Base-by-base conservation (phyloP, 2,888 invertebrate genomes). In the Patella depressa region DNA sequence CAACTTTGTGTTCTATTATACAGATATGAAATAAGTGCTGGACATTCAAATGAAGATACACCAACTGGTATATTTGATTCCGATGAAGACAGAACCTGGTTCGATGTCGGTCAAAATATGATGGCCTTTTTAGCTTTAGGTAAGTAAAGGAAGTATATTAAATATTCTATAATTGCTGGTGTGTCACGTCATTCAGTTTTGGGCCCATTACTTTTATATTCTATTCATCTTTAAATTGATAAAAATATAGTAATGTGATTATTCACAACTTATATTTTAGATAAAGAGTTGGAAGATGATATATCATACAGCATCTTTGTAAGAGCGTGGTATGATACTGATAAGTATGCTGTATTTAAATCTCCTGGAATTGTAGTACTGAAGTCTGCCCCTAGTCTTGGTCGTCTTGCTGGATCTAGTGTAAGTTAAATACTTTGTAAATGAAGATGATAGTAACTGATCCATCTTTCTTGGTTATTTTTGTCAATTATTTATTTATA, bases 261-360 rank as follows among this genome's bases (percentile, higher is more conserved):
- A 45, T 45, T 7, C 7, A 45, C 45, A 45, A 45, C 45, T 45
- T 45, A 45, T 45, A 45, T 45, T 45, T 45, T 45, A 69, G 53
- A 65, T 53, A 77, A 71, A 1, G 45, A 14, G 14, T 72, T 83
- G 2, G 74, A 54, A 11, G 76, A 79, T 19, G 73, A 71, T n/a
- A 54, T 77, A 12, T 45, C 55, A 12, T 82, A 83, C 54, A 74
- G 79, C 7, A 72, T 82, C 17, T 83, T 80, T 19, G 75, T 83
- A 4, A 53, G 81, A 5, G 79, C 72, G 2, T 83, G 83, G 83
- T 83, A 80, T 24, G 72, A 71, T 11, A 72, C 71, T 54, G 59
- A 71, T 14, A 75, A 76, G 12, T 81, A 73, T 71, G 79, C 78
- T 11, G 59, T 79, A 34, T 83, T 82, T 69, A 81, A 82, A 71